phyloP scores from a whole-genome alignment of 2,113 vertebrate species.

The Etheostoma spectabile region DNA sequence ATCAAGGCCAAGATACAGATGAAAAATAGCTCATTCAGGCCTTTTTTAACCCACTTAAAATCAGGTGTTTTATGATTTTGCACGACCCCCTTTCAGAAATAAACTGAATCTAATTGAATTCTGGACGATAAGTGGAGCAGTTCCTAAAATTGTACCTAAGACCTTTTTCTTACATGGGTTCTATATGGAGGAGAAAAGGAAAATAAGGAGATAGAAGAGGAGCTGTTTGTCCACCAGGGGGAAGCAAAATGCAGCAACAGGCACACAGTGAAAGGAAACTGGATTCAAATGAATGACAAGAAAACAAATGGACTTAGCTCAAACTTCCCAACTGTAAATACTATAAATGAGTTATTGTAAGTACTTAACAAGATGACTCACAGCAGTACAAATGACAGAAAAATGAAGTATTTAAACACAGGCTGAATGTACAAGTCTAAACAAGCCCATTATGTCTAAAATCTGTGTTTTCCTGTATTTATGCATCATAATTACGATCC shows the following conservation, averaged over 20 bases:
- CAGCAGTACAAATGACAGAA: not conserved
- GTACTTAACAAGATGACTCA: not conserved
- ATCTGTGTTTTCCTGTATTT: not conserved
- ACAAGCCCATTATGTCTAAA: not conserved
- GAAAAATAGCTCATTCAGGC: too few relatives aligned
- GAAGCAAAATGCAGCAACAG: slow-evolving; percentile 27
- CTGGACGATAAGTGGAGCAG: too few relatives aligned
- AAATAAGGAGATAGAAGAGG: not conserved
- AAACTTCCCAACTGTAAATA: not conserved
- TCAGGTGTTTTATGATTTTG: too few relatives aligned
- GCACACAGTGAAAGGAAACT: not conserved
- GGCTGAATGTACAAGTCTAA: too few relatives aligned
- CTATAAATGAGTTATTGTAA: not conserved
- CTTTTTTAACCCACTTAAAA: too few relatives aligned
- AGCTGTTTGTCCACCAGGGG: slow-evolving; percentile 50
- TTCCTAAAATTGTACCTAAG: too few relatives aligned
- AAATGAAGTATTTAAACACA: not conserved
- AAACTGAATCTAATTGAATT: too few relatives aligned
- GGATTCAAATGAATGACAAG: not conserved
- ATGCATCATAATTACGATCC: not conserved
- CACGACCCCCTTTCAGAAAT: too few relatives aligned
- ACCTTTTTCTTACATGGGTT: not conserved
- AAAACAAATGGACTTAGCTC: not conserved
- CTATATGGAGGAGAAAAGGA: not conserved
- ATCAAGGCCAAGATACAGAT: too few relatives aligned